Percentiles rank a stretch among this genome's conserved stretches.
Evolutionary conservation across 2,888 invertebrate species (phyloP).

Genomic region (Oligia strigilis): DNA sequence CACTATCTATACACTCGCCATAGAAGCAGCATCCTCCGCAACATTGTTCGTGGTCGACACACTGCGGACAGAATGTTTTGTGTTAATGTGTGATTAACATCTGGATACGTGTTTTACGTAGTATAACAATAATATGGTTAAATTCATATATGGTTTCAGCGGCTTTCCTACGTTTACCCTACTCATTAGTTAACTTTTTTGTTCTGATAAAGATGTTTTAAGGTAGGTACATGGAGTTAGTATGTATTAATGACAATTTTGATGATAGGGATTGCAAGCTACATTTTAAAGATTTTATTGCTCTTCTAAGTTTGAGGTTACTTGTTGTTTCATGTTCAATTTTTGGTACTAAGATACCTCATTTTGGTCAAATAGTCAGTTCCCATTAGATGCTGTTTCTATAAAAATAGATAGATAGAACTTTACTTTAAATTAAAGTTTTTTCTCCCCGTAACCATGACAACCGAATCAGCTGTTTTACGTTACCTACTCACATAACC

Average conservation of each 20-base stretch:
- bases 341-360: background rate
- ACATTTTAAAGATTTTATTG: too few species aligned
- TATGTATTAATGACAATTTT: too few species aligned
- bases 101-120: background rate
- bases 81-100: constrained; percentile 44
- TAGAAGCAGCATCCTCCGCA: constrained; percentile 91
- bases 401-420: too few species aligned
- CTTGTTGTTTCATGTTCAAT: too few species aligned
- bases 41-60: constrained; percentile 88
- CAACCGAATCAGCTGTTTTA: background rate
- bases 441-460: background rate
- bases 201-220: background rate
- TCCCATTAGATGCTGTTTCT: background rate
- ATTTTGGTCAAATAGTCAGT: background rate
- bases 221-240: too few species aligned
- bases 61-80: constrained; percentile 75
- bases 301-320: too few species aligned
- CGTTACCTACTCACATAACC: background rate
- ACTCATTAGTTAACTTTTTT: background rate
- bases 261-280: too few species aligned
- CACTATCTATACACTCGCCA: constrained; percentile 89
- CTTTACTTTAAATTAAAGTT: too few species aligned
- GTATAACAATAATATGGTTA: background rate
- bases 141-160: background rate
- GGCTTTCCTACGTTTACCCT: background rate